These are phyloP conservation scores for Phaedon cochleariae DNA, from an alignment of 2,888 invertebrate species.

Conservation along the genomic window DNA sequence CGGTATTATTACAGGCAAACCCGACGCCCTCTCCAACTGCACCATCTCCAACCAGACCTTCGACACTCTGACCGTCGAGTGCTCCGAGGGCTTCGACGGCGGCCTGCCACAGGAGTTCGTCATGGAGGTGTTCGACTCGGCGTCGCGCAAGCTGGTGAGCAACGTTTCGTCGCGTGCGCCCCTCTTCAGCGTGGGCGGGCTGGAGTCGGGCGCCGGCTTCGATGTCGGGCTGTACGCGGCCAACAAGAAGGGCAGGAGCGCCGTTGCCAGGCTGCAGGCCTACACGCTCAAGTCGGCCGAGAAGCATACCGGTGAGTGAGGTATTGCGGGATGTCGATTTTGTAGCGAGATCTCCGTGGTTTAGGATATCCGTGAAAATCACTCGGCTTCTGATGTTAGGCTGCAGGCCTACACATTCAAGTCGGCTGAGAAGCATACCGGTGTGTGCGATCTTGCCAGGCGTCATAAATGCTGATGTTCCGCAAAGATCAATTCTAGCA, in stretches of 20 bases:
- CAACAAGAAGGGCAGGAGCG: slow-evolving; percentile 77
- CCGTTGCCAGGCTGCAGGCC: slow-evolving; percentile 71
- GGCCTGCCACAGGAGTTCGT: slow-evolving; percentile 78
- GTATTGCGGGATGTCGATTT: not conserved
- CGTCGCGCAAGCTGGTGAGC: slow-evolving; percentile 65
- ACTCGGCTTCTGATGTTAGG: slow-evolving; percentile 68
- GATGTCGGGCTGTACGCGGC: slow-evolving; percentile 74
- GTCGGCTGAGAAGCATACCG: slow-evolving; percentile 77
- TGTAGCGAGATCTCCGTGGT: no score
- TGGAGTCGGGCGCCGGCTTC: slow-evolving; percentile 75
- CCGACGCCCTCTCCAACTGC: slow-evolving; percentile 77
- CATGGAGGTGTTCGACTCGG: slow-evolving; percentile 72
- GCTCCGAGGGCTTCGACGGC: slow-evolving; percentile 79
- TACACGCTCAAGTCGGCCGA: slow-evolving; percentile 78
- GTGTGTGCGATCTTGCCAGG: slow-evolving; percentile 57
- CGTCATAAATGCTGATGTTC: no score
- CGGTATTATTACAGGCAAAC: slow-evolving; percentile 69
- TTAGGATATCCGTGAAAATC: not conserved
- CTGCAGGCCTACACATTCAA: slow-evolving; percentile 77
- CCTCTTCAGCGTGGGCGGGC: slow-evolving; percentile 71
- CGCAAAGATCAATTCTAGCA: no score
- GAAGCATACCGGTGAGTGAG: slow-evolving; percentile 71
- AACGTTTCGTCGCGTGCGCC: slow-evolving; percentile 69
- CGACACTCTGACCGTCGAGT: slow-evolving; percentile 76
- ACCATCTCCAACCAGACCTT: slow-evolving; percentile 78